Conservation (phyloP, 2,797 vertebrate genomes). For the Bucorvus abyssinicus region DNA sequence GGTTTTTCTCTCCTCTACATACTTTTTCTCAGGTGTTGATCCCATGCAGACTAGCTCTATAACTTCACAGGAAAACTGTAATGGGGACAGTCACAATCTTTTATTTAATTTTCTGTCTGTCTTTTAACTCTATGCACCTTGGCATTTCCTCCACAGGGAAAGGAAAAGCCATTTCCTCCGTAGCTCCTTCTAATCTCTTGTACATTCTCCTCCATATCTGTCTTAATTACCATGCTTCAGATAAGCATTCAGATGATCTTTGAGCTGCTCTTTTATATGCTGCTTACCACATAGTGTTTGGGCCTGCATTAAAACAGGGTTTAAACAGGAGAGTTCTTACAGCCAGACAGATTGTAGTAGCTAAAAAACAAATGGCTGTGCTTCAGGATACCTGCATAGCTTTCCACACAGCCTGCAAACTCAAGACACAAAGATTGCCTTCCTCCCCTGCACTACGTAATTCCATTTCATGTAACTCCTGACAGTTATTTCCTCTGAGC, state of each 20-base stretch:
- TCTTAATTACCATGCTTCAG: background rate
- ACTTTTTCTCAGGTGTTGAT: background rate
- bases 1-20: background rate
- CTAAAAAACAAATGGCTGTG: background rate
- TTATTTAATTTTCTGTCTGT: background rate
- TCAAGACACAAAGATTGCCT: background rate
- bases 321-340: background rate
- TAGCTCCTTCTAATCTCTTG: background rate
- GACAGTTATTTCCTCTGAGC: background rate
- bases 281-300: background rate
- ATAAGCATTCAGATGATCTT: background rate
- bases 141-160: background rate
- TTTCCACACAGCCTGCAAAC: background rate
- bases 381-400: background rate
- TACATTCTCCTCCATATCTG: background rate
- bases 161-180: background rate
- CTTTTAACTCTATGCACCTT: background rate
- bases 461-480: background rate
- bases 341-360: background rate
- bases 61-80: background rate
- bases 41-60: background rate
- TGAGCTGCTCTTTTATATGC: background rate
- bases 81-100: background rate
- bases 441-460: background rate
- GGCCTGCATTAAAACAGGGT: accelerated